Conservation (phyloP, 2,888 invertebrate species). For the Carterocephalus palaemon region DNA sequence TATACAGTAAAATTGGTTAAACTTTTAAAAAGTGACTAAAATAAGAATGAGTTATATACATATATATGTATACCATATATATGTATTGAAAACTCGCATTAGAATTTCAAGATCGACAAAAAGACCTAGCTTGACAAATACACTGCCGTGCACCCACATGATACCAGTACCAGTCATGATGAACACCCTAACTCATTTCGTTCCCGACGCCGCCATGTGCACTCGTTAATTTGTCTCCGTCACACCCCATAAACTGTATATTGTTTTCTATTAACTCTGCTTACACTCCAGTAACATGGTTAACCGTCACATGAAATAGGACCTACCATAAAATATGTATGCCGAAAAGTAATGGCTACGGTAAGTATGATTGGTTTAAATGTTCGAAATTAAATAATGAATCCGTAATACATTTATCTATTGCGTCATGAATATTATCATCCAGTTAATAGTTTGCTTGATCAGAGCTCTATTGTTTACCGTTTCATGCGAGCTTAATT, state of each 20-base stretch:
- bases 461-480: constrained; percentile 5
- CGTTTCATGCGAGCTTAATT: constrained; percentile 7
- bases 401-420: not conserved
- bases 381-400: not conserved
- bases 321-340: constrained; percentile 21
- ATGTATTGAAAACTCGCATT: too few species aligned
- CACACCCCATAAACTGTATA: constrained; percentile 65
- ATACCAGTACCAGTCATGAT: constrained; percentile 20
- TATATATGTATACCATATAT: too few species aligned
- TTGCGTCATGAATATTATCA: too few species aligned
- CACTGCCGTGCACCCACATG: constrained; percentile 8
- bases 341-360: not conserved
- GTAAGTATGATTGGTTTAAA: constrained; percentile 2
- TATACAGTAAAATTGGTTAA: too few species aligned
- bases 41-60: too few species aligned
- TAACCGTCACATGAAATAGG: constrained; percentile 27
- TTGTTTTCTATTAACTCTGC: constrained; percentile 55
- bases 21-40: too few species aligned
- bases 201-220: constrained; percentile 47
- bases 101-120: not conserved
- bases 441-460: not conserved
- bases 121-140: not conserved
- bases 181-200: constrained; percentile 37
- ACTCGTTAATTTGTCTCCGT: constrained; percentile 62
- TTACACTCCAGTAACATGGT: constrained; percentile 32